Evolutionary conservation across 2,797 vertebrate genomes (phyloP), one percentile per base, ranked within the genome.

Genomic region (Lepilemur septentrionalis): DNA sequence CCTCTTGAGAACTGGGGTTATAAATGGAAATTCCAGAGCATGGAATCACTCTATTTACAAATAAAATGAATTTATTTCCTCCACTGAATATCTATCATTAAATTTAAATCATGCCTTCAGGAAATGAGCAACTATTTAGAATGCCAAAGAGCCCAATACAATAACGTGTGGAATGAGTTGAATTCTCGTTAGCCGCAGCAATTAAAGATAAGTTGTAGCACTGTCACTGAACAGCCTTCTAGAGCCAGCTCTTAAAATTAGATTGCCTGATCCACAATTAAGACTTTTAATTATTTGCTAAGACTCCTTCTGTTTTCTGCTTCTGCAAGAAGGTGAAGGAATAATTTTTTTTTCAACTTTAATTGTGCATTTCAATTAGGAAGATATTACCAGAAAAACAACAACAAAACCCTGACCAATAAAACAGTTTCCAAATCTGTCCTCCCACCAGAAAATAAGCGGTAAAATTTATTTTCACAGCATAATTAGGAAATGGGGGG

Each of bases 281-380:
- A 96, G 96, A 96, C 95, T 89, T 97, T 97, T 97, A 97, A 98
- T 97, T 97, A 97, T 98, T 97, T 96, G 96, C 96, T 90, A 86
- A 97, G 94, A 93, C 50, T 79, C 93, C 91, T 94, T 95, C 85
- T 95, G 91, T 93, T 96, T 97, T 93, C 93, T 82, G 91, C 80
- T 93, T 95, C 95, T 95, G 23, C 18, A 63, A 94, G 80, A 97
- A 92, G 83, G 83, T 78, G 50, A 92, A 94, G 78, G 92, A 85
- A 95, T 94, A 48, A 76, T 41, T 81, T 80, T 92, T 73, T 80
- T 79, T 82, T 20, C 80, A 35, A 38, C 69, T 89, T 91, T 95
- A 92, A 97, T 97, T 94, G 76, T 83, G 93, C 93, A 82, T 96
- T 97, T 96, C 94, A 95, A 89, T 95, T 90, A 97, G 75, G 83